Percentiles rank a stretch among this genome's conserved stretches.
Conservation (phyloP, 2,797 vertebrate genomes). For the Tapera naevia region DNA sequence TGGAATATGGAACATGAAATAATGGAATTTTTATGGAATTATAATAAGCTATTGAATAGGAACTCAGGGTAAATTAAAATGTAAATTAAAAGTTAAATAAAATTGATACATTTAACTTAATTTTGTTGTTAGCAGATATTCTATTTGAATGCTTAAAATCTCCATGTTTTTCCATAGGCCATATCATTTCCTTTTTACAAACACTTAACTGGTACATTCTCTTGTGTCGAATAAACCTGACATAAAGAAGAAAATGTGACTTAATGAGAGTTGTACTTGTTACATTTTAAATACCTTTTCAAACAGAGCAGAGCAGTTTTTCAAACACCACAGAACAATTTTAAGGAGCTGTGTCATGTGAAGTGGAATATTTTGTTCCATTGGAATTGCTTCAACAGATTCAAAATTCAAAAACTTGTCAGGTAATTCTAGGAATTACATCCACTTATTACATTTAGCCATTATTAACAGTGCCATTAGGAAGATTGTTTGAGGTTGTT, state of each 20-base stretch:
- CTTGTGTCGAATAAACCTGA: not conserved
- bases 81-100: not conserved
- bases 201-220: not conserved
- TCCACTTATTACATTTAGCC: not conserved
- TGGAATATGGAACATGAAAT: not conserved
- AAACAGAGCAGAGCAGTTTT: not conserved
- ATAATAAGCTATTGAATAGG: not conserved
- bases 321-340: not conserved
- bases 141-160: not conserved
- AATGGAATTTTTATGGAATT: not conserved
- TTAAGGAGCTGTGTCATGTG: not conserved
- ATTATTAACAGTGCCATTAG: not conserved
- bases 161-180: not conserved
- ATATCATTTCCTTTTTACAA: not conserved
- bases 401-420: not conserved
- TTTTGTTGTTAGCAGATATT: not conserved
- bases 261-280: not conserved
- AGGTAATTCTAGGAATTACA: not conserved
- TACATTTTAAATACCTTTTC: slow-evolving; percentile 3
- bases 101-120: not conserved
- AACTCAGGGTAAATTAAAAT: not conserved
- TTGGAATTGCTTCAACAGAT: not conserved
- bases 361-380: not conserved
- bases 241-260: not conserved
- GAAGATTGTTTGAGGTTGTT: not conserved